Percentiles rank a stretch among this genome's conserved stretches.
Conservation (phyloP, 2,888 invertebrate genomes). For the Mechanitis messenoides region DNA sequence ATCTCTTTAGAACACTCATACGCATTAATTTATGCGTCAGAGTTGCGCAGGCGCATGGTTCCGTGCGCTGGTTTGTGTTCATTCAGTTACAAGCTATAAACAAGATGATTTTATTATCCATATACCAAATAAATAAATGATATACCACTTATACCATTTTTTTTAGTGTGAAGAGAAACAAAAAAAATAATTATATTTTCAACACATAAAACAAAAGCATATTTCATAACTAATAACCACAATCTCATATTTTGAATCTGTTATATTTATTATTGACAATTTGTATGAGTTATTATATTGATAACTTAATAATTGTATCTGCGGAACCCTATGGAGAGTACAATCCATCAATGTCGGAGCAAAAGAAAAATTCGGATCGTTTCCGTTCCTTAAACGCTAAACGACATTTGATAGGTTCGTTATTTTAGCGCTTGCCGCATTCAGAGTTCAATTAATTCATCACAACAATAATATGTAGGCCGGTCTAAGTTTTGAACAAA, state of each 20-base stretch:
- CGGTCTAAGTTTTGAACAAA: constrained; percentile 19
- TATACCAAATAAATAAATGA: too few species aligned
- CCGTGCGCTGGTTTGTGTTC: too few species aligned
- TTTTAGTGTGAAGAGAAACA: too few species aligned
- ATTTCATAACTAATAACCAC: too few species aligned
- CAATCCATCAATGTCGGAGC: constrained; percentile 35
- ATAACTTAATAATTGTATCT: constrained; percentile 6
- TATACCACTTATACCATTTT: too few species aligned
- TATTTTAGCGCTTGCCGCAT: constrained; percentile 51
- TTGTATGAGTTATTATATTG: neutral
- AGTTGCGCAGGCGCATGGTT: too few species aligned
- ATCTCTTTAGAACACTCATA: constrained; percentile 24
- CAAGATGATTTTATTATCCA: too few species aligned
- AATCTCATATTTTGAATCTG: neutral
- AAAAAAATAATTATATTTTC: too few species aligned
- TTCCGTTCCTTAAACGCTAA: constrained; percentile 38
- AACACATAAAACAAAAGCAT: too few species aligned
- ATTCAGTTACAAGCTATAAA: too few species aligned
- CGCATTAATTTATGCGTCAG: constrained; percentile 9
- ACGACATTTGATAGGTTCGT: constrained; percentile 55
- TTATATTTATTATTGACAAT: neutral
- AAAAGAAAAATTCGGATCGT: constrained; percentile 33
- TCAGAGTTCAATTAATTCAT: constrained; percentile 50
- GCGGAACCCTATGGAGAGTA: constrained; percentile 27
- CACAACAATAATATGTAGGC: constrained; percentile 33